These are phyloP conservation scores for Ceraclea dissimilis DNA, from an alignment of 2,888 invertebrate genomes.

Conservation along the genomic window DNA sequence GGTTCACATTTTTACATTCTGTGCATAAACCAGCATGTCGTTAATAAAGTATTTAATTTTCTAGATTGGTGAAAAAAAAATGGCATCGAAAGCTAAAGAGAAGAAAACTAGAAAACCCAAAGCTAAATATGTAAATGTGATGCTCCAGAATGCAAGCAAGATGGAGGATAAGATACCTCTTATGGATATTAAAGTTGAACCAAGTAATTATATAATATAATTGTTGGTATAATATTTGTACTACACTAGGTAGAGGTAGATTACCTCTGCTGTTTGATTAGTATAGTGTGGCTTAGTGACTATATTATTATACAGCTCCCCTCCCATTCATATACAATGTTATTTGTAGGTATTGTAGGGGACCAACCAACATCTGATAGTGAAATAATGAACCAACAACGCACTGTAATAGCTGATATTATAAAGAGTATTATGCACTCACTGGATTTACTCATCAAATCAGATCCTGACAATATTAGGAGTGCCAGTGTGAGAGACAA, in stretches of 20 bases:
- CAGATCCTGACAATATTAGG: not conserved
- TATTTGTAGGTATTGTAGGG: too few relatives aligned
- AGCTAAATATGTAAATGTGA: not conserved
- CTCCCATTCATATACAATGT: too few relatives aligned
- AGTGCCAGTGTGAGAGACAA: not conserved
- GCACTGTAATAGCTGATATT: not conserved
- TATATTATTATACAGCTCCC: too few relatives aligned
- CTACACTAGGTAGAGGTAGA: too few relatives aligned
- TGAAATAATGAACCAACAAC: not conserved
- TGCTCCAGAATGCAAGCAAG: not conserved
- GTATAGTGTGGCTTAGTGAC: too few relatives aligned
- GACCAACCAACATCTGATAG: not conserved
- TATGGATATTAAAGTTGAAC: not conserved
- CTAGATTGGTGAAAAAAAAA: not conserved
- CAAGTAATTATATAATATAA: too few relatives aligned
- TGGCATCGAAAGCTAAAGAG: not conserved
- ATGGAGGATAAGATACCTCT: not conserved
- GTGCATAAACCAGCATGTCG: too few relatives aligned
- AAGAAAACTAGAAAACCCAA: not conserved
- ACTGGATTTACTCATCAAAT: not conserved
- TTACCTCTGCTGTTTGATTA: too few relatives aligned
- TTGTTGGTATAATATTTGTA: too few relatives aligned
- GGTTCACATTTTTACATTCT: too few relatives aligned
- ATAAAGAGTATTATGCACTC: not conserved
- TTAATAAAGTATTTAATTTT: not conserved